Evolutionary conservation across 2,113 vertebrate genomes (phyloP).

Genomic region (Origma solitaria): DNA sequence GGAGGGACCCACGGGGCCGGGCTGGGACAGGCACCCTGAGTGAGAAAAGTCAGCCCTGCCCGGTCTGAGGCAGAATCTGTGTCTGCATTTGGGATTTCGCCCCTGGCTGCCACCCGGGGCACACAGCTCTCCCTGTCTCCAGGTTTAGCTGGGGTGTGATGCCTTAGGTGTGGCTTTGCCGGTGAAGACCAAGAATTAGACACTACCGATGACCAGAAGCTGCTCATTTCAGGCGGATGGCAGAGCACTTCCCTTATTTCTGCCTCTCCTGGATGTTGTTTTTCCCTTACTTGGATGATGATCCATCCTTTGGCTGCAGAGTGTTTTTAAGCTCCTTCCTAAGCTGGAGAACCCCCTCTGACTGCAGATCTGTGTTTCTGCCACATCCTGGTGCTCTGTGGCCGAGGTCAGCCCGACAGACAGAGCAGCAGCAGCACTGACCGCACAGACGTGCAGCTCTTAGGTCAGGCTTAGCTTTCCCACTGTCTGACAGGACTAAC

Average conservation of each 20-base stretch:
- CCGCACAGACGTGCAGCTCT: rapidly evolving
- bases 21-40: background rate
- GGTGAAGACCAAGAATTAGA: background rate
- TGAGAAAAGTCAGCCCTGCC: background rate
- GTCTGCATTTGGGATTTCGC: background rate
- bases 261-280: background rate
- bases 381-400: background rate
- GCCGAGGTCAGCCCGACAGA: background rate
- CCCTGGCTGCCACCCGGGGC: background rate
- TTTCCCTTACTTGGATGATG: background rate
- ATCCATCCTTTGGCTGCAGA: background rate
- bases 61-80: no score
- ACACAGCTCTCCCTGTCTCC: rapidly evolving
- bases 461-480: background rate
- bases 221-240: background rate
- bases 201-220: background rate
- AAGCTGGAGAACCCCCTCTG: background rate
- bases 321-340: background rate
- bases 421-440: background rate
- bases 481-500: background rate
- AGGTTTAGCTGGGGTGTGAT: background rate
- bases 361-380: background rate
- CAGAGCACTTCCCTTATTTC: background rate
- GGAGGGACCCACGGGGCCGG: rapidly evolving
- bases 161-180: background rate